Percentiles rank a stretch among this genome's conserved stretches.
Evolutionary conservation across 2,888 invertebrate species (phyloP).

Genomic region (Agrochola lota): DNA sequence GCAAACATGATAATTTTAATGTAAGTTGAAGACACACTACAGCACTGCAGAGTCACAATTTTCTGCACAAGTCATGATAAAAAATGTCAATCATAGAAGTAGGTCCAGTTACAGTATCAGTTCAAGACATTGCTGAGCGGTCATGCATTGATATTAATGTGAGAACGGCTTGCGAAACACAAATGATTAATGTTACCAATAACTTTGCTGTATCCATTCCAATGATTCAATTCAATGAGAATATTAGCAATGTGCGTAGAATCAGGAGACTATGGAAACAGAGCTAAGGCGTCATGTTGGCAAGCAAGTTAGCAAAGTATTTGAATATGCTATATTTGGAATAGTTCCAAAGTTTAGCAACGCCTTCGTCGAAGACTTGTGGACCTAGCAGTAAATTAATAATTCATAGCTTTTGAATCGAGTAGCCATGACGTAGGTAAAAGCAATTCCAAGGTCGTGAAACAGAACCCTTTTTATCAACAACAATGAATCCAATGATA

Average conservation of each 20-base stretch:
- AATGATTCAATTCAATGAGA: constrained; percentile 11
- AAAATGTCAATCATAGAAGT: not conserved
- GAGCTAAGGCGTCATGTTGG: constrained; percentile 8
- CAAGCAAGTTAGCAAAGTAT: not conserved
- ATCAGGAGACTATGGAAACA: not conserved
- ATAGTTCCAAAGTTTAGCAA: constrained; percentile 13
- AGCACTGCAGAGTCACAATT: not conserved
- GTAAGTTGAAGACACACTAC: not conserved
- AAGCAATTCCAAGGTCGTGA: constrained; percentile 2
- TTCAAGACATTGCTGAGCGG: constrained; percentile 32
- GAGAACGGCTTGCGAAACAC: constrained; percentile 30
- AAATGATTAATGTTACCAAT: constrained; percentile 39
- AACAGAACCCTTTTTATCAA: constrained; percentile 4
- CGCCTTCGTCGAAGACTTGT: not conserved
- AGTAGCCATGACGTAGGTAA: not conserved
- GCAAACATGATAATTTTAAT: no score
- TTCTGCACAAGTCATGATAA: not conserved
- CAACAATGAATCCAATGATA: constrained; percentile 11
- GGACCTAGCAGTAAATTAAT: not conserved
- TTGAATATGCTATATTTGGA: constrained; percentile 24
- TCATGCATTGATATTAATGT: constrained; percentile 30
- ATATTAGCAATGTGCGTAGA: not conserved
- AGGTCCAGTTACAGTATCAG: constrained; percentile 23
- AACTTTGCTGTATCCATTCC: constrained; percentile 16
- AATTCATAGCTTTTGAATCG: not conserved